phyloP scores from a whole-genome alignment of 2,113 vertebrate species.

The Oryzias celebensis region DNA sequence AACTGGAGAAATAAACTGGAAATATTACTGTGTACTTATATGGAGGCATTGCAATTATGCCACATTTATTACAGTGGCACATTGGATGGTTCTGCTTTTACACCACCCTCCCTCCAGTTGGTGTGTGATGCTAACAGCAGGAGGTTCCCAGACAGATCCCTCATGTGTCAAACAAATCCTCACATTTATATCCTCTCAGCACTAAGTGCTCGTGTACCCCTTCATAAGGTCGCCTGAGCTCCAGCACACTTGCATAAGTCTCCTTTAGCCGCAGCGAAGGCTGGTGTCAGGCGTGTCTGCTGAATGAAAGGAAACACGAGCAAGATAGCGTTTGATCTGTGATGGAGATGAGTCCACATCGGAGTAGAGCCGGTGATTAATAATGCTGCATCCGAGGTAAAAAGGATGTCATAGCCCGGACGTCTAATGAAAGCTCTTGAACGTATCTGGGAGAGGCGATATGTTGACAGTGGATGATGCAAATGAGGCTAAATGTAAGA shows the following conservation, averaged over 20 bases:
- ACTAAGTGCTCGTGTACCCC: constrained; percentile 73
- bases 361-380: constrained; percentile 76
- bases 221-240: constrained; percentile 74
- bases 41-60: constrained; percentile 45
- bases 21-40: constrained; percentile 53
- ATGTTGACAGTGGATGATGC: constrained; percentile 79
- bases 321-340: constrained; percentile 76
- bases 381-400: constrained; percentile 81
- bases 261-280: constrained; percentile 75
- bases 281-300: constrained; percentile 75
- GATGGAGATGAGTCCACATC: constrained; percentile 77
- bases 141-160: constrained; percentile 60
- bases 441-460: constrained; percentile 70
- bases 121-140: constrained; percentile 9
- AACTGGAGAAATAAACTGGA: too few relatives aligned
- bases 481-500: constrained; percentile 81
- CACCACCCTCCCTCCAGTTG: constrained; percentile 17
- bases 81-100: constrained; percentile 26
- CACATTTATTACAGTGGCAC: constrained; percentile 5
- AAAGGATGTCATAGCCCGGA: constrained; percentile 88
- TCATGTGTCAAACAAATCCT: constrained; percentile 62
- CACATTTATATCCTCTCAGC: constrained; percentile 61
- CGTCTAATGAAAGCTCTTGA: constrained; percentile 79
- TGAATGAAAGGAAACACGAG: constrained; percentile 75
- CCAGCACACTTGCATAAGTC: constrained; percentile 70